These are phyloP conservation scores for Apis cerana DNA, from an alignment of 1,140 invertebrate species.

Conservation along the genomic window DNA sequence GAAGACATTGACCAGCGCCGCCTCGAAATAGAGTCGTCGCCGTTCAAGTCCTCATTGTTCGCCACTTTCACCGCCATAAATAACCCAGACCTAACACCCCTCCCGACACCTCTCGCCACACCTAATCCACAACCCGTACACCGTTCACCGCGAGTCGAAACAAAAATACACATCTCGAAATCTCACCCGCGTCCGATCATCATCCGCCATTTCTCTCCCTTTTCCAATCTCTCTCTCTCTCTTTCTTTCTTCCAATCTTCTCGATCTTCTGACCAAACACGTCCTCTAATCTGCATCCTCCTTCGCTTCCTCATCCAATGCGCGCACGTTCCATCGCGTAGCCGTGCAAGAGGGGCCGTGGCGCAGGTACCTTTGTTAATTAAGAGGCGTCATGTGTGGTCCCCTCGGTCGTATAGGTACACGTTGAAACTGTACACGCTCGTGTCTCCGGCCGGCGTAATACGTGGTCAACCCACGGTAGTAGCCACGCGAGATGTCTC, in stretches of 20 bases:
- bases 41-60: conserved; percentile 26
- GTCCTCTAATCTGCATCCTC: conserved; percentile 1
- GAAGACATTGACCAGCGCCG: conserved; percentile 7
- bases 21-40: conserved; percentile 25
- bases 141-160: neutral
- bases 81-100: neutral
- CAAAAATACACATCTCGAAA: conserved; percentile 4
- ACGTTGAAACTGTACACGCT: conserved; percentile 57
- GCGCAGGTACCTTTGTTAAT: conserved; percentile 75
- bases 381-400: conserved; percentile 77
- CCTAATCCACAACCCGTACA: neutral
- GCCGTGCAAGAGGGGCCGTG: conserved; percentile 27
- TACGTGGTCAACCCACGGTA: conserved; percentile 55
- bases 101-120: too few species aligned
- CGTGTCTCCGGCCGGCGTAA: conserved; percentile 47
- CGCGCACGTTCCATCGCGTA: neutral
- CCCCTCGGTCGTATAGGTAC: conserved; percentile 39
- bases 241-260: neutral
- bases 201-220: conserved; percentile 19
- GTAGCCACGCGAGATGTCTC: conserved; percentile 49
- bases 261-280: neutral
- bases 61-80: conserved; percentile 32
- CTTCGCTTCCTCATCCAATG: neutral
- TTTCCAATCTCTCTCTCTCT: too few species aligned
- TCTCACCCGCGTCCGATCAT: conserved; percentile 9